Evolutionary conservation across 2,888 invertebrate species (phyloP).

Genomic region (Synanthedon tipuliformis): DNA sequence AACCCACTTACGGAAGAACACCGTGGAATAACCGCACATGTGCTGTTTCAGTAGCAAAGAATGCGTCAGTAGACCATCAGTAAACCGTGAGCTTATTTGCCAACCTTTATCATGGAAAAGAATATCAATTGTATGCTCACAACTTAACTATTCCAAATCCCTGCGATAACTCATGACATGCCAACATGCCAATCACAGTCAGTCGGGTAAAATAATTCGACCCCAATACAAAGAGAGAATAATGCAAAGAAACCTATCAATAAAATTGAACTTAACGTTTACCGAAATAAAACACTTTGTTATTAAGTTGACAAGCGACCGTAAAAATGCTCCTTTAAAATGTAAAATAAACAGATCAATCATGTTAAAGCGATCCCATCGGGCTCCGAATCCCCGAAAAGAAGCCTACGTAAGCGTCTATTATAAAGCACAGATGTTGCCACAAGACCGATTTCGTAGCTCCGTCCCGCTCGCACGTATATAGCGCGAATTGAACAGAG

Average conservation of each 20-base stretch:
- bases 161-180: conserved; percentile 4
- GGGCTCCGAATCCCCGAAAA: conserved; percentile 66
- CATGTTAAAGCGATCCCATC: conserved; percentile 69
- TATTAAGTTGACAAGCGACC: conserved; percentile 71
- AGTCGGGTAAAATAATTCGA: conserved; percentile 24
- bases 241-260: conserved; percentile 66
- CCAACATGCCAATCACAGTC: conserved; percentile 20
- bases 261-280: conserved; percentile 66
- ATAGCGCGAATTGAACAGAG: conserved; percentile 19
- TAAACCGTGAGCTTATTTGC: too few relatives aligned
- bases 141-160: not conserved
- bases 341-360: conserved; percentile 72
- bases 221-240: conserved; percentile 31
- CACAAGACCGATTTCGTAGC: conserved; percentile 51
- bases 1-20: too few relatives aligned
- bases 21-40: too few relatives aligned
- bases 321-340: conserved; percentile 70
- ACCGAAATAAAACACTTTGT: conserved; percentile 67
- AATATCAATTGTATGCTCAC: too few relatives aligned
- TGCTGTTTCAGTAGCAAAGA: too few relatives aligned
- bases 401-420: conserved; percentile 69
- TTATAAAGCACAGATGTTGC: conserved; percentile 68
- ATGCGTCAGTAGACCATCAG: too few relatives aligned
- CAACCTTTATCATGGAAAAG: too few relatives aligned
- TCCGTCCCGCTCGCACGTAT: conserved; percentile 35